Conservation (phyloP, 2,888 invertebrate species). For the Sabatieria punctata region DNA sequence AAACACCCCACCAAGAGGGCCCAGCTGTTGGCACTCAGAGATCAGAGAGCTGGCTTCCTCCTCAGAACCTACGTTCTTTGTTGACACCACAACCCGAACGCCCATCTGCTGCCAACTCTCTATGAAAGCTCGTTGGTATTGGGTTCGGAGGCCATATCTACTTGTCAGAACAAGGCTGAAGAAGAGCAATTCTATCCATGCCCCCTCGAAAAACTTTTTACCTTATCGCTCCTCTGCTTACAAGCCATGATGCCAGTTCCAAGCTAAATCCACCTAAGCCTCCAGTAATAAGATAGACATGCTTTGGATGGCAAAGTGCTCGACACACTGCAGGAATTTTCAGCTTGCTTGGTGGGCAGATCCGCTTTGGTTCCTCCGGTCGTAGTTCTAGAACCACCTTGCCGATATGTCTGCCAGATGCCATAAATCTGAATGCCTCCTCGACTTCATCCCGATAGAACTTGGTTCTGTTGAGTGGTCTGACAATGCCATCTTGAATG, state of each 20-base stretch:
- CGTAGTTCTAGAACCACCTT: slow-evolving; percentile 76
- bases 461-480: slow-evolving; percentile 41
- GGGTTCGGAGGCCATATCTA: neutral
- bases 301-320: slow-evolving; percentile 6
- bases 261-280: slow-evolving; percentile 87
- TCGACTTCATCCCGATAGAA: slow-evolving; percentile 61
- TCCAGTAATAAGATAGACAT: slow-evolving; percentile 33
- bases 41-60: slow-evolving; percentile 1
- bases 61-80: slow-evolving; percentile 2
- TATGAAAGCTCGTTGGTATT: neutral
- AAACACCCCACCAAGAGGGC: slow-evolving; percentile 54
- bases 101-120: neutral
- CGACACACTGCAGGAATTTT: slow-evolving; percentile 3
- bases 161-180: slow-evolving; percentile 1
- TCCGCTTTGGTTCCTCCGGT: slow-evolving; percentile 54
- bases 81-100: slow-evolving; percentile 4
- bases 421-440: slow-evolving; percentile 53
- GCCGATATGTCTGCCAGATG: slow-evolving; percentile 83
- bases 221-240: slow-evolving; percentile 59
- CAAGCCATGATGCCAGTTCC: slow-evolving; percentile 70
- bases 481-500: neutral
- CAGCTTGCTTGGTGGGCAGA: no score
- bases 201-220: no score
- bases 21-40: slow-evolving; percentile 21
- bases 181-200: no score